Evolutionary conservation across 2,888 invertebrate genomes (phyloP), one percentile per base, ranked within the genome.

Genomic region (Aromia moschata): DNA sequence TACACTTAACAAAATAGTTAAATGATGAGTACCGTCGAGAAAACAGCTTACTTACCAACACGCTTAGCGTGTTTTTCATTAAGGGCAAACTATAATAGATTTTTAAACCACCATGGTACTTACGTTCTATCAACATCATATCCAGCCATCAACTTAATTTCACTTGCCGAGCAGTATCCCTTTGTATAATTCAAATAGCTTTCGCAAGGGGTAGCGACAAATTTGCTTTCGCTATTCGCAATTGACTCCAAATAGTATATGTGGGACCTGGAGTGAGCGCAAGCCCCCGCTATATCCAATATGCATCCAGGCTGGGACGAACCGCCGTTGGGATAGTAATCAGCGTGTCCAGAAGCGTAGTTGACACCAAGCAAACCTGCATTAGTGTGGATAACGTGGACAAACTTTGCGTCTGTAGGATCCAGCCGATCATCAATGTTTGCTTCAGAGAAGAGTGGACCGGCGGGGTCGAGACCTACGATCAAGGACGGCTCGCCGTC

Each of bases 241-340:
- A 38, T 58, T 54, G 49, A 45, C 71, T 84, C 84, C 1, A 79
- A 78, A 58, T 77, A 83, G 62, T 81, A 83, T 20, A 68, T 15
- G 40, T 79, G 79, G 1, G 84, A 74, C 33, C 83, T 75, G 1
- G 67, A 62, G 67, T 84, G 84, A 1, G 84, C 70, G 68, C 84
- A 84, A 10, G 69, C 44, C 15, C 76, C 77, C 10, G 65, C 36
- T 2, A 73, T 2, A 59, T 79, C 78, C 1, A 72, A 1, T 9
- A 71, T 72, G 62, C 80, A 80, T 36, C 79, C 79, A 9, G 77
- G 75, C 25, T 67, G 67, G 16, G 43, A 25, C 2, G 20, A 40
- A 2, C 67, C 67, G 10, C 67, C 67, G 55, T 67, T 67, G 0
- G 78, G 78, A 56, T 58, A 79, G 56, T 70, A 78, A 36, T 47